Evolutionary conservation across 2,113 vertebrate genomes (phyloP), one percentile per base, ranked within the genome.

Genomic region (Charina bottae): DNA sequence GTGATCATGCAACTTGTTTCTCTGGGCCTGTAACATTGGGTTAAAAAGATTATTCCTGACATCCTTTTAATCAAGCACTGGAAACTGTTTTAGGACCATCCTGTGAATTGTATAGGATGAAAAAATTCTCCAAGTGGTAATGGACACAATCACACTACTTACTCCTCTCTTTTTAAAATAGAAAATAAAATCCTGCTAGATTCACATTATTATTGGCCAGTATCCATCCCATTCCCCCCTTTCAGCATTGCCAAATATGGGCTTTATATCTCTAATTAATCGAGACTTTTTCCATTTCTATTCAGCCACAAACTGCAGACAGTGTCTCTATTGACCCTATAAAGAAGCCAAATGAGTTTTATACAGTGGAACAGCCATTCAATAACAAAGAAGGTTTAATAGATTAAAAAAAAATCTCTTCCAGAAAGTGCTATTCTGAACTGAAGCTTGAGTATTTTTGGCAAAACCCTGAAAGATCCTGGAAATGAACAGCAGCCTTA

Each of bases 401-500:
- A 56, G 53, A 23, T 37, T n/a, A 2, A 59, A 58, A 37, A 33
- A 19, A 21, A n/a, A 21, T 37, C 49, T 68, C 68, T 58, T 37
- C 56, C 83, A 92, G 90, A 95, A 89, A 0, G n/a, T 60, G 2
- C 64, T 87, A 64, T 94, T 94, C 89, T 92, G 96, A 94, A 91
- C 13, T 33, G 90, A 37, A 37, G 92, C 92, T 85, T 94, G 89
- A 85, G 90, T 83, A 56, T 53, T 49, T 96, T 96, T 87, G n/a
- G 94, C 93, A 91, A 89, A 28, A 89, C 0, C 3, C 11, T 15
- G 1, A 0, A 56, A 56, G 85, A 33, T 89, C 49, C 87, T 93
- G 95, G 93, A 95, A 95, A 88, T 12, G 90, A 93, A 92, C 88
- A 7, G 93, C 94, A 49, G 90, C 91, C 13, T 49, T 94, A 83